phyloP scores from a whole-genome alignment of 2,888 invertebrate species.

The Xestia ashworthii region DNA sequence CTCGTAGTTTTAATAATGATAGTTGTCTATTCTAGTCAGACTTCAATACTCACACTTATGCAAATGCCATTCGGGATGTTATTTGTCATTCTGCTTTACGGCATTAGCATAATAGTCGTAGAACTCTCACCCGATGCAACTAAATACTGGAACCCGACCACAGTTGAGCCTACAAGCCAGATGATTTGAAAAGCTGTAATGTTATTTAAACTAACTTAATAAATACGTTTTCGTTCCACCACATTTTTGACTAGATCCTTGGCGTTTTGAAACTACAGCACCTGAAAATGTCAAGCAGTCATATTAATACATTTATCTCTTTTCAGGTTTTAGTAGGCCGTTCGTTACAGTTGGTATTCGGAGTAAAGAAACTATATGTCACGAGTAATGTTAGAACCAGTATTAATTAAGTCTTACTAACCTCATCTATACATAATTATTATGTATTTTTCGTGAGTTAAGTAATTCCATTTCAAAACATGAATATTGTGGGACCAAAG shows the following conservation, averaged over 20 bases:
- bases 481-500: background rate
- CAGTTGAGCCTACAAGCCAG: background rate
- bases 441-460: no score
- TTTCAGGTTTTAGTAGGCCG: background rate
- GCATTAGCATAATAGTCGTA: background rate
- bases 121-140: background rate
- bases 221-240: background rate
- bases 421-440: no score
- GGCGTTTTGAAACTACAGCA: background rate
- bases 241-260: background rate
- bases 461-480: no score
- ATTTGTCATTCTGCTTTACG: background rate
- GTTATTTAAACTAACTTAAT: background rate
- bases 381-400: background rate
- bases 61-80: no score
- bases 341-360: background rate
- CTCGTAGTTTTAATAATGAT: no score
- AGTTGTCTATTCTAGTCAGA: background rate
- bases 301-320: background rate
- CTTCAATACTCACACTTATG: background rate
- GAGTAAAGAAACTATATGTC: background rate
- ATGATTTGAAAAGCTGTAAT: background rate
- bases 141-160: background rate
- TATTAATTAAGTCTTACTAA: no score
- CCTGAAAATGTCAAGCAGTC: constrained; percentile 30